These are phyloP conservation scores for Dolichomitus sp. DNA, from an alignment of 2,888 invertebrate genomes.

Conservation along the genomic window DNA sequence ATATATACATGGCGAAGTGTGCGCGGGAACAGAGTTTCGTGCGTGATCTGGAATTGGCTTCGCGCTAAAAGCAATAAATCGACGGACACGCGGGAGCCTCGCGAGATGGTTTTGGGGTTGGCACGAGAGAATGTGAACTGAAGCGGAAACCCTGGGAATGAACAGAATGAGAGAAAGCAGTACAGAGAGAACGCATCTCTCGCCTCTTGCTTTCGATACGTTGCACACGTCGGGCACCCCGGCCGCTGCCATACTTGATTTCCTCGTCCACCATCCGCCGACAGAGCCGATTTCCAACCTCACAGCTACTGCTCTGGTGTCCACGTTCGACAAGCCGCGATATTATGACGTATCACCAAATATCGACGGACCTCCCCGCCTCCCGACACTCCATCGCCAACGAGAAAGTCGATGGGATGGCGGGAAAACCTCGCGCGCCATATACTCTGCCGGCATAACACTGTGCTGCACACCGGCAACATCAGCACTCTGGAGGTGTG, in stretches of 20 bases:
- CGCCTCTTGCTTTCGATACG: conserved; percentile 44
- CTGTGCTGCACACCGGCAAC: conserved; percentile 24
- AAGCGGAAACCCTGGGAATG: conserved; percentile 53
- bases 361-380: conserved; percentile 32
- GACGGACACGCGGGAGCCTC: conserved; percentile 7
- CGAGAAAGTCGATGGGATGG: conserved; percentile 39
- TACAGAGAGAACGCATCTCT: conserved; percentile 32
- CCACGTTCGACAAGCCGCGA: conserved; percentile 61
- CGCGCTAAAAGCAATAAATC: conserved; percentile 65
- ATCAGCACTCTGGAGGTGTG: conserved; percentile 25
- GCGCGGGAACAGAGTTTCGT: conserved; percentile 47
- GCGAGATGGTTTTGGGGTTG: conserved; percentile 8
- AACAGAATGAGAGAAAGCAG: conserved; percentile 58
- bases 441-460: conserved; percentile 24
- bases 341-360: conserved; percentile 69
- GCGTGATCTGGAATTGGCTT: conserved; percentile 60
- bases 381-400: conserved; percentile 41
- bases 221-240: conserved; percentile 41
- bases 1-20: conserved; percentile 25
- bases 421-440: conserved; percentile 3
- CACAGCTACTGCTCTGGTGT: background rate
- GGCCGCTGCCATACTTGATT: conserved; percentile 50
- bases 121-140: conserved; percentile 27
- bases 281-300: conserved; percentile 36
- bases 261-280: conserved; percentile 34